Evolutionary conservation across 1,140 invertebrate genomes (phyloP).

Genomic region (Drosophila serrata): DNA sequence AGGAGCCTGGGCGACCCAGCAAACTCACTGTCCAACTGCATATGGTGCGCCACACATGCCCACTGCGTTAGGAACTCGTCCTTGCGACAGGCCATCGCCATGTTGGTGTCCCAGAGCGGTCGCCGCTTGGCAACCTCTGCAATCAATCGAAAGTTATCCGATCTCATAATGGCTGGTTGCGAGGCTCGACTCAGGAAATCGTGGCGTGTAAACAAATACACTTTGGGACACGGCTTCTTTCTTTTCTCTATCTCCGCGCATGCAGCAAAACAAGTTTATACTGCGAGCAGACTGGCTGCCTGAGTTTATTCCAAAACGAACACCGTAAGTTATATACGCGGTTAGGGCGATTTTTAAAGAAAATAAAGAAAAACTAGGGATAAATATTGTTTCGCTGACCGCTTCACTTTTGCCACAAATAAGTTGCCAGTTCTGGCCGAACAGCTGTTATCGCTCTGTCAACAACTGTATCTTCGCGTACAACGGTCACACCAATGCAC

Average conservation of each 20-base stretch:
- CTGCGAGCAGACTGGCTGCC: not conserved
- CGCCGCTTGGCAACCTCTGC: conserved; percentile 55
- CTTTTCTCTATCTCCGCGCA: not conserved
- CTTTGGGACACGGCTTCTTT: not conserved
- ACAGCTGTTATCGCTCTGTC: conserved; percentile 32
- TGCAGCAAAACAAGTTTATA: not conserved
- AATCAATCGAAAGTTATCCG: conserved; percentile 63
- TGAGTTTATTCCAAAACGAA: not conserved
- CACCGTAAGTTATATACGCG: not conserved
- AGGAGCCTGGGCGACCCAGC: not conserved
- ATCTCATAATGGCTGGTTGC: conserved; percentile 38
- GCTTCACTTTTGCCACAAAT: not conserved
- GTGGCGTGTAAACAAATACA: conserved; percentile 55
- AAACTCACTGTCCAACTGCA: conserved; percentile 59
- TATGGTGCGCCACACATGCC: conserved; percentile 41
- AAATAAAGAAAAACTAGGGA: not conserved
- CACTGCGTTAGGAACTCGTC: conserved; percentile 46
- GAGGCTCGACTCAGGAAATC: not conserved
- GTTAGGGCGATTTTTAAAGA: not conserved
- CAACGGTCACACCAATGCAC: conserved; percentile 18
- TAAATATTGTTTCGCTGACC: not conserved
- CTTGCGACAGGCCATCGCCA: conserved; percentile 46
- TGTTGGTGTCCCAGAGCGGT: conserved; percentile 61
- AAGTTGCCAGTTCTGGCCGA: conserved; percentile 8
- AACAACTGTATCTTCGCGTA: not conserved